Conservation (phyloP, 2,797 vertebrate genomes). For the Halcyon badia region DNA sequence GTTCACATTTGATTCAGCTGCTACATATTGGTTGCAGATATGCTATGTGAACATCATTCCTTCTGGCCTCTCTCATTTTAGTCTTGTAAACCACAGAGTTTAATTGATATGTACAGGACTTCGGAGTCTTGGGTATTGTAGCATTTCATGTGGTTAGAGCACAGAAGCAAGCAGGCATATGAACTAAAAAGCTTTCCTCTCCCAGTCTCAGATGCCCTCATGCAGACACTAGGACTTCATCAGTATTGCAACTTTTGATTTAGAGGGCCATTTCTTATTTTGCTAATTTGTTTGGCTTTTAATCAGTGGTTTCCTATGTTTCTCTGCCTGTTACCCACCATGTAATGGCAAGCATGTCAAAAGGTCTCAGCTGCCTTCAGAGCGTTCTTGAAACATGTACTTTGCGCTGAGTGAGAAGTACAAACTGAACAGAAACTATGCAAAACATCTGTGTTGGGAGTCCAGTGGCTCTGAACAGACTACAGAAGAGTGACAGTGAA, state of each 20-base stretch:
- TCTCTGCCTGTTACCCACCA: background rate
- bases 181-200: background rate
- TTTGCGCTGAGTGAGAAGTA: background rate
- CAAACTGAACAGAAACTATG: background rate
- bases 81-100: background rate
- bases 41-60: background rate
- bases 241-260: background rate
- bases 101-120: background rate
- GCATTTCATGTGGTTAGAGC: background rate
- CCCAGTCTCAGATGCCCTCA: background rate
- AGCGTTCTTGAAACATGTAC: background rate
- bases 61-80: background rate
- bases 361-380: background rate
- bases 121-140: background rate
- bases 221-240: background rate
- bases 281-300: conserved; percentile 30
- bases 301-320: conserved; percentile 6
- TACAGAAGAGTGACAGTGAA: background rate
- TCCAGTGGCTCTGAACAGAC: background rate
- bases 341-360: background rate
- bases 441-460: background rate
- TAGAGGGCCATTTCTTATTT: conserved; percentile 12
- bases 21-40: background rate
- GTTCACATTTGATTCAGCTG: background rate
- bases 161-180: background rate